Evolutionary conservation across 2,797 vertebrate species (phyloP).

Genomic region (Hydrolagus colliei): DNA sequence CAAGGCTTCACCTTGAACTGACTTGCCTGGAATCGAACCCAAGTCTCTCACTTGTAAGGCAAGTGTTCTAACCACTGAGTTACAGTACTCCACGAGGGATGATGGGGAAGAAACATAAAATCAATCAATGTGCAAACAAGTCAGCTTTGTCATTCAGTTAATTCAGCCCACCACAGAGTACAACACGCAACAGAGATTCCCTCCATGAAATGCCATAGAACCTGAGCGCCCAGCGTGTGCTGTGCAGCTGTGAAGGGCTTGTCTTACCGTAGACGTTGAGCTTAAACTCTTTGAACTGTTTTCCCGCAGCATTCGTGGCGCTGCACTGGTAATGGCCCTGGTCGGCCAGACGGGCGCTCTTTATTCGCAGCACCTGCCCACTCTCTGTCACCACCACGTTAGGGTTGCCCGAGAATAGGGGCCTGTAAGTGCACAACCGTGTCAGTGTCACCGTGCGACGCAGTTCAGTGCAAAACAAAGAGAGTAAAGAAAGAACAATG

Average conservation of each 20-base stretch:
- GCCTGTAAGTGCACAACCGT: conserved; percentile 50
- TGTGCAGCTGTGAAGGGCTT: not conserved
- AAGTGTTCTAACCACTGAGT: too few species aligned
- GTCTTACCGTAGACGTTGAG: conserved; percentile 71
- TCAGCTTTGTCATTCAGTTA: not conserved
- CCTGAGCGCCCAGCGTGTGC: not conserved
- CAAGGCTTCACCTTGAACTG: too few species aligned
- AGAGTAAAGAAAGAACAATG: too few species aligned
- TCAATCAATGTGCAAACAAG: not conserved
- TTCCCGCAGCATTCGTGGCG: conserved; percentile 75
- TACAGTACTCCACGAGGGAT: too few species aligned
- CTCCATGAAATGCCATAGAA: too few species aligned
- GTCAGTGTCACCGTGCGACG: not conserved
- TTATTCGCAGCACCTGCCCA: conserved; percentile 76
- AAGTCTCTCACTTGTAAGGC: too few species aligned
- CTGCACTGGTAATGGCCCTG: conserved; percentile 84
- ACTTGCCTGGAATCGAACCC: too few species aligned
- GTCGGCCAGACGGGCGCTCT: conserved; percentile 71
- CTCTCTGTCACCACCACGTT: conserved; percentile 70
- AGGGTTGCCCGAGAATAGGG: conserved; percentile 75
- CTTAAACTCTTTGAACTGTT: conserved; percentile 75
- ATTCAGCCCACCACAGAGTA: not conserved
- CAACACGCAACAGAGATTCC: not conserved
- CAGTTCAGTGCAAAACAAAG: not conserved
- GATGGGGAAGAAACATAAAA: too few species aligned